Evolutionary conservation across 2,797 vertebrate genomes (phyloP), one percentile per base, ranked within the genome.

Genomic region (Falco rusticolus): DNA sequence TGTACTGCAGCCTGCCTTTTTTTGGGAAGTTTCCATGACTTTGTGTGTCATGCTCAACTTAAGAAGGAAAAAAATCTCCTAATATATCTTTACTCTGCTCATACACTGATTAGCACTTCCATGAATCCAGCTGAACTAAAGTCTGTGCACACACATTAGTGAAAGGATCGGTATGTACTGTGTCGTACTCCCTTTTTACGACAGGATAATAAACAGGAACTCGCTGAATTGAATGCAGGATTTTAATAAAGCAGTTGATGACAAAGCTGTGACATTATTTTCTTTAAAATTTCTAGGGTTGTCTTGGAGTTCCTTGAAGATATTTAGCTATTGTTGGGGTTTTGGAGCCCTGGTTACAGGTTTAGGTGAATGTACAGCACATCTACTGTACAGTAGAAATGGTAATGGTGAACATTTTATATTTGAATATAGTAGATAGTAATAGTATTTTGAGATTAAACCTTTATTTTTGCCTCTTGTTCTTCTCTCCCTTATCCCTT

Each of bases 111-210:
- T 83, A 45, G 50, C 96, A 86, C 78, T 85, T 86, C 57, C 50
- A 88, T 48, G 51, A 96, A 96, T 82, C 94, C 94, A 60, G 59
- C 54, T 17, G 95, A 97, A 90, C 70, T 75, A 6, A 86, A 88
- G 75, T 41, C 70, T 37, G 83, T 56, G 96, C 83, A 86, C 79
- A 95, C 31, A 78, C n/a, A 15, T 93, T 97, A 63, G 56, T 96
- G 37, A 76, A 95, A 50, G 83, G 84, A 65, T 22, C 93, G 95
- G 96, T 97, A 95, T 22, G 86, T 89, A 48, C 74, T 50, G 25
- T 34, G 19, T 15, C 65, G n/a, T 60, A 15, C 20, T 45, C 26
- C 2, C 4, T 41, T 64, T 84, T 84, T 71, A 57, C 54, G 65
- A 75, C 16, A 84, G 50, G 17, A 25, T 48, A 60, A 80, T n/a